Conservation (phyloP, 1,140 invertebrate genomes). For the Pantala flavescens region DNA sequence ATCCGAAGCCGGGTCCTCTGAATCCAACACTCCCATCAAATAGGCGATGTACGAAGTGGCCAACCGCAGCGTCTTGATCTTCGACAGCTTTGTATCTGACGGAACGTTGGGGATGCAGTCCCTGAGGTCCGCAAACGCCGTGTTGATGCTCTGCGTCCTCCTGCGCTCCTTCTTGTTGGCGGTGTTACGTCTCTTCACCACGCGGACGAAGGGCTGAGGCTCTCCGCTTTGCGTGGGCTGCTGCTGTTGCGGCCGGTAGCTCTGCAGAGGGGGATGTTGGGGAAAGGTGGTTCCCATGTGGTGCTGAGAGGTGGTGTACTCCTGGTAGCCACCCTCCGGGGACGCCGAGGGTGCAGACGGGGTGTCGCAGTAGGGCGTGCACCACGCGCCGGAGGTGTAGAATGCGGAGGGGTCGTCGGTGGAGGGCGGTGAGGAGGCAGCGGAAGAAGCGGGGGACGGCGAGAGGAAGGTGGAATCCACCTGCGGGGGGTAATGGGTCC, state of each 20-base stretch:
- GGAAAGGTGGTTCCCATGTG: not conserved
- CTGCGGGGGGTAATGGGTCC: not conserved
- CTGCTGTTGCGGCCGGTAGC: not conserved
- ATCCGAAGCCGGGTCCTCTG: slow-evolving; percentile 37
- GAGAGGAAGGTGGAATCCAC: not conserved
- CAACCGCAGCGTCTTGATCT: slow-evolving; percentile 83
- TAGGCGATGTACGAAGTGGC: slow-evolving; percentile 89
- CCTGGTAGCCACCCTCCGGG: not conserved
- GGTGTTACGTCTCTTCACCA: slow-evolving; percentile 60
- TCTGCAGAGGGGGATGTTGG: slow-evolving; percentile 3
- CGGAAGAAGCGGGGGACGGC: not conserved
- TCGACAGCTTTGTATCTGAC: slow-evolving; percentile 85
- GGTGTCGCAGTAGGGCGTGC: not conserved
- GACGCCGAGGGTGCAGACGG: not conserved
- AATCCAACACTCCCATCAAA: slow-evolving; percentile 53
- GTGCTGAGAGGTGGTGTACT: not conserved
- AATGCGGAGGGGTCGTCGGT: not conserved
- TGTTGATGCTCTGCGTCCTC: slow-evolving; percentile 86
- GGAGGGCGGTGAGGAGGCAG: not conserved
- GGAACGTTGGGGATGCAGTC: slow-evolving; percentile 95
- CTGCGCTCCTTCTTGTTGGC: slow-evolving; percentile 91
- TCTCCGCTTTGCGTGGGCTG: not conserved
- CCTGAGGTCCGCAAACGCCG: slow-evolving; percentile 80
- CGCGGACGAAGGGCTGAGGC: slow-evolving; percentile 41
- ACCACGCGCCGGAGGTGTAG: not conserved